A percentile compares a stretch with the other conserved stretches of the same genome.
Evolutionary conservation across 2,888 invertebrate genomes (phyloP).

Genomic region (Drosophila birchii): DNA sequence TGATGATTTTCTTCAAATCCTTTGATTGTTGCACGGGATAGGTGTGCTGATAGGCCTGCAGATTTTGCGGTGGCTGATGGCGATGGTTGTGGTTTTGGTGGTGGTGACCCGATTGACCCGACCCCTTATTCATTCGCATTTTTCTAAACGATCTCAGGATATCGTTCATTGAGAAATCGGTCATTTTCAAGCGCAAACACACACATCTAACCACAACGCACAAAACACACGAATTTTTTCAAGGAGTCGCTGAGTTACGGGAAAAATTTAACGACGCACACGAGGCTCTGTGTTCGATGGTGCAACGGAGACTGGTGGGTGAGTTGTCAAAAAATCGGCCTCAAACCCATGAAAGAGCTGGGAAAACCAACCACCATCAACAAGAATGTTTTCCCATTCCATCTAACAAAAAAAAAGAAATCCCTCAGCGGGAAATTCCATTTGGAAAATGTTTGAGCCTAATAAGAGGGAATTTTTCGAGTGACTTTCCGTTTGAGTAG

Average conservation of each 20-base stretch:
- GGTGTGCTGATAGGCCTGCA: slow-evolving; percentile 35
- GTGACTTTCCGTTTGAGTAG: slow-evolving; percentile 43
- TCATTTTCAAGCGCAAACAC: slow-evolving; percentile 58
- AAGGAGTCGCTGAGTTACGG: slow-evolving; percentile 8
- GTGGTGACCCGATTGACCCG: slow-evolving; percentile 53
- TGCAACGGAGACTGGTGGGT: slow-evolving; percentile 82
- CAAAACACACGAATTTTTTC: slow-evolving; percentile 19
- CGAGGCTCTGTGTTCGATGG: slow-evolving; percentile 77
- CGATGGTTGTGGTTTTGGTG: slow-evolving; percentile 31
- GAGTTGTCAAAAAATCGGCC: slow-evolving; percentile 77
- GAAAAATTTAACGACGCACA: slow-evolving; percentile 58
- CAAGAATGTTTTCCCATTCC: slow-evolving; percentile 20
- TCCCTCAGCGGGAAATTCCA: slow-evolving; percentile 44
- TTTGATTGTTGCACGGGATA: slow-evolving; percentile 59
- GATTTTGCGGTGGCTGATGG: slow-evolving; percentile 30
- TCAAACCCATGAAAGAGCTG: slow-evolving; percentile 63
- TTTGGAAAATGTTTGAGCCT: slow-evolving; percentile 43
- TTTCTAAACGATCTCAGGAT: slow-evolving; percentile 77
- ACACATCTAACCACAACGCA: slow-evolving; percentile 9
- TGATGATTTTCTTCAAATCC: slow-evolving; percentile 77
- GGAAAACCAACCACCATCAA: slow-evolving; percentile 50
- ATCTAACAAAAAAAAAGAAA: slow-evolving; percentile 67
- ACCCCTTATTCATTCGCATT: slow-evolving; percentile 74
- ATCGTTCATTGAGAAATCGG: slow-evolving; percentile 76
- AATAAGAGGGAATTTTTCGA: slow-evolving; percentile 30